Evolutionary conservation across 2,888 invertebrate genomes (phyloP).

Genomic region (Ectemnius cavifrons): DNA sequence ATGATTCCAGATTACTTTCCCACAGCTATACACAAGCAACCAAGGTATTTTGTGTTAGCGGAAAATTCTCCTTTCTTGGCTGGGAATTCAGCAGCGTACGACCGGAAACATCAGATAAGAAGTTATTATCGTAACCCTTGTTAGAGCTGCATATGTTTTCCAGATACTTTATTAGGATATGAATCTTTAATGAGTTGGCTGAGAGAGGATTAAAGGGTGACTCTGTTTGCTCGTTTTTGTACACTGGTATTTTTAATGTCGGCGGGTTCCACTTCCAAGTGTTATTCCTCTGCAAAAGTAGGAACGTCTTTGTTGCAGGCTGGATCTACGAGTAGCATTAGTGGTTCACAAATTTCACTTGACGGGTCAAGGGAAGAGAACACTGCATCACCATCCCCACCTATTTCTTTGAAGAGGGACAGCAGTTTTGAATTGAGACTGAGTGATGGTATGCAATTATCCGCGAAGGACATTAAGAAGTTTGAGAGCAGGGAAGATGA

Average conservation of each 20-base stretch:
- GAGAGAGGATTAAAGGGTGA: constrained; percentile 2
- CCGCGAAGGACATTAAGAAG: constrained; percentile 72
- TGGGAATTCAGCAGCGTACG: too few species aligned
- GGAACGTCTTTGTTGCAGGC: constrained; percentile 60
- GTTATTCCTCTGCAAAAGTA: too few species aligned
- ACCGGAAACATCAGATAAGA: too few species aligned
- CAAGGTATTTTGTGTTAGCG: too few species aligned
- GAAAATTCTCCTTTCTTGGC: too few species aligned
- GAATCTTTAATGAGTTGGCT: constrained; percentile 10
- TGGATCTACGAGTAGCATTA: constrained; percentile 76
- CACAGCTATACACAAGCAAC: too few species aligned
- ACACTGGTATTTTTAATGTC: too few species aligned
- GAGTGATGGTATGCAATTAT: constrained; percentile 73
- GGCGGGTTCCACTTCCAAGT: too few species aligned
- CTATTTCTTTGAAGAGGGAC: constrained; percentile 68
- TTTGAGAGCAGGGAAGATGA: constrained; percentile 74
- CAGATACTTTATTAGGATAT: constrained; percentile 27
- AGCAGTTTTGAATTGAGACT: constrained; percentile 77
- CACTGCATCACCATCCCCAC: constrained; percentile 63
- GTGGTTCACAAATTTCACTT: constrained; percentile 74
- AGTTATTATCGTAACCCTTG: background rate
- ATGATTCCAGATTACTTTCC: background rate
- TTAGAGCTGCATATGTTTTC: constrained; percentile 21
- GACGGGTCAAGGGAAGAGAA: constrained; percentile 73
- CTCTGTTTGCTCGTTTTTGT: too few species aligned